A percentile compares a stretch with the other conserved stretches of the same genome.
Conservation (phyloP, 2,888 invertebrate species). For the Dicyrtomina minuta region DNA sequence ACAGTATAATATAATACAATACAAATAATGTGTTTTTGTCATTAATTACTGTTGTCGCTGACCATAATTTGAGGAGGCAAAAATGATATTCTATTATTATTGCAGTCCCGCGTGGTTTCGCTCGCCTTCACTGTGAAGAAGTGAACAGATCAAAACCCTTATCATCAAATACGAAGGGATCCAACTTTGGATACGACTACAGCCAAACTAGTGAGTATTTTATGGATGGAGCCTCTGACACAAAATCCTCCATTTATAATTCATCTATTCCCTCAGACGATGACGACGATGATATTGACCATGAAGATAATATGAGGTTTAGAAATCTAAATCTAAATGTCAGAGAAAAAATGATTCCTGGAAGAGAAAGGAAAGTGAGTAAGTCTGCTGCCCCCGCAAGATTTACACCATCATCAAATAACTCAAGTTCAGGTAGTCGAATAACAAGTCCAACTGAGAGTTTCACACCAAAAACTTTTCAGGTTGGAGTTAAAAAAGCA, state of each 20-base stretch:
- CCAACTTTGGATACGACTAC: constrained; percentile 22
- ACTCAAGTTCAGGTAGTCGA: not conserved
- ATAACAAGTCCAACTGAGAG: not conserved
- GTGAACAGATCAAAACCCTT: constrained; percentile 18
- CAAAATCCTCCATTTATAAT: constrained; percentile 8
- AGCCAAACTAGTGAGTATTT: constrained; percentile 15
- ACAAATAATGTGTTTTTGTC: not conserved
- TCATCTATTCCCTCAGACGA: constrained; percentile 30
- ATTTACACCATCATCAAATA: not conserved
- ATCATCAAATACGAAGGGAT: not conserved
- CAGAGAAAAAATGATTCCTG: constrained; percentile 13
- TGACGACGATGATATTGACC: constrained; percentile 31
- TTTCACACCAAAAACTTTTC: not conserved
- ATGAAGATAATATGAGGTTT: no score
- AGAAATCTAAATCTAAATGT: no score
- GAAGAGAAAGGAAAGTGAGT: not conserved
- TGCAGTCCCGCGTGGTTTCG: constrained; percentile 37
- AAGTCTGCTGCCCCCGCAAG: not conserved
- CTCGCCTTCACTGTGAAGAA: constrained; percentile 48
- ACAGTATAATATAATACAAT: not conserved
- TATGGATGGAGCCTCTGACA: not conserved
- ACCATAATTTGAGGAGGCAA: not conserved
- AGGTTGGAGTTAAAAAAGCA: no score
- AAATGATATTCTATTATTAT: not conserved
- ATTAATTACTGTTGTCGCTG: not conserved